Evolutionary conservation across 2,888 invertebrate species (phyloP), one percentile per base, ranked within the genome.

Genomic region (Cephus nigrinus): DNA sequence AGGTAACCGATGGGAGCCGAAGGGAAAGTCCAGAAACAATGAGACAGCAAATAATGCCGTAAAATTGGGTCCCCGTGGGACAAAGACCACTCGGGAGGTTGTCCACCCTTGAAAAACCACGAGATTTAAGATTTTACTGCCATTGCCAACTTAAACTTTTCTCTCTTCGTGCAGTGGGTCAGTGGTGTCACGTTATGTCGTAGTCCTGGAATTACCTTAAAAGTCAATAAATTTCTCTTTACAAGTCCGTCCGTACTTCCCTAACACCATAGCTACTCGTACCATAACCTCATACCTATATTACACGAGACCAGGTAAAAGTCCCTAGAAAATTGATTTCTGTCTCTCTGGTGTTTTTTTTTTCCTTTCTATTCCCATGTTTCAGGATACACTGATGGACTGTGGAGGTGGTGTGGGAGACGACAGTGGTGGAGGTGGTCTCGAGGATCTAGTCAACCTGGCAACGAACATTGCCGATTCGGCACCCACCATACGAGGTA

Each of bases 371-470:
- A 30, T 74, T 35, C 30, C 30, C 71, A 33, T 71, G 32, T 71
- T 71, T 55, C 84, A 90, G 90, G 89, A 89, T 78, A 88, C 87
- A 68, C 86, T 89, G 87, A 90, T 90, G 90, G 90, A 90, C 77
- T 90, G 88, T 81, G 36, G 74, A 35, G 71, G 71, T 23, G 55
- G 55, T 55, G 23, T 55, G 23, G 71, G 71, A 4, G 71, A 71
- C 71, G 86, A 86, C 30, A 87, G 83, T 3, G 88, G 88, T 71
- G 85, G 82, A 9, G 86, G 86, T 69, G 84, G 81, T 30, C 82
- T 87, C 68, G 87, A 88, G 69, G 89, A 88, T 75, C 85, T 88
- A 75, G 84, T 87, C 35, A 84, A 88, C 75, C 78, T 86, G 74
- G 84, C 86, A 33, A 84, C 85, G 72, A 85, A 86, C 69, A 83